Base-by-base conservation (phyloP, 2,113 vertebrate genomes). In the Isichthys henryi region DNA sequence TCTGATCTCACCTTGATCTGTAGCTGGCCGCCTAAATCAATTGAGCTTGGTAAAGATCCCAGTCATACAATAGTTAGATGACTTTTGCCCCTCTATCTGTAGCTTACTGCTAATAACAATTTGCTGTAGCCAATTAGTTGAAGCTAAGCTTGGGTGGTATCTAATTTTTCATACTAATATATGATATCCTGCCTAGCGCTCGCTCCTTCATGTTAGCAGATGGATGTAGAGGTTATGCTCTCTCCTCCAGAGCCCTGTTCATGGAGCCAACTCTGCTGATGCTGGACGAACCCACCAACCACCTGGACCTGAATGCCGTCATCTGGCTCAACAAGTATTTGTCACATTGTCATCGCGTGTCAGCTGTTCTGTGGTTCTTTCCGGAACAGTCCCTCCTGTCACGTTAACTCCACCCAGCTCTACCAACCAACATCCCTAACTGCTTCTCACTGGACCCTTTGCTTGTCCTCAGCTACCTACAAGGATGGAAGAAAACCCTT, bases 251-350 rank as follows among this genome's bases (percentile, higher is more conserved):
- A 93, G 98, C 98, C 0, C 94, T 99, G 87, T 98, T 98, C 91
- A 97, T 98, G 98, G 97, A 98, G 80, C 97, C 97, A 19, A 99
- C 97, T 0, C 91, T 99, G 66, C 92, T 99, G 91, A 97, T 99
- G 98, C 91, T 99, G 94, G 98, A 99, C 0, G 98, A 99, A 88
- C 98, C 97, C 91, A 99, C 97, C 19, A 99, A 99, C 93, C 97
- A 99, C 91, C 93, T 99, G 91, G 98, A 99, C 90, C 97, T 99
- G 88, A 99, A 99, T 0, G 98, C 98, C 0, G 98, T 98, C 93
- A 99, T 99, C 95, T 99, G 98, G 98, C 97, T 99, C 27, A 99
- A 98, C 92, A 99, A 99, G 98, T 99, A 94, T 27, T 46, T 70
- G 89, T 15, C 87, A 3, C 80, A 89, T 3, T 53, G 8, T 62